Percentiles rank a stretch among this genome's conserved stretches.
These are phyloP conservation scores for Hapalemur alaotrensis DNA, from an alignment of 2,797 vertebrate genomes.

Conservation along the genomic window DNA sequence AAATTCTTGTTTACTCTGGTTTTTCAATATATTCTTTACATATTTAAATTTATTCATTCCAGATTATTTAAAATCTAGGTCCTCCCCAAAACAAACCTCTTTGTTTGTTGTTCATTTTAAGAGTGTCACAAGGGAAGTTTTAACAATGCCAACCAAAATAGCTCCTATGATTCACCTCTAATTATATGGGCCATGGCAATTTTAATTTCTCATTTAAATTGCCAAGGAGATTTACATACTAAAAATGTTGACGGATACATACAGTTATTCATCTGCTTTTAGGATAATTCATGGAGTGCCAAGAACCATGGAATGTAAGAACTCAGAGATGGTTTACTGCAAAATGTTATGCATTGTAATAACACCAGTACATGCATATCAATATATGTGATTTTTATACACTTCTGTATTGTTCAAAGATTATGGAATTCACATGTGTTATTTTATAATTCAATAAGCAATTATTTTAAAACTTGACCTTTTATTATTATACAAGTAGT, in stretches of 20 bases:
- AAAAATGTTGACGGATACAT: conserved; percentile 50
- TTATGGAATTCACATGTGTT: not conserved
- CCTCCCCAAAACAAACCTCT: conserved; percentile 32
- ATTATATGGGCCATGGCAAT: not conserved
- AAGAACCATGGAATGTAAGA: not conserved
- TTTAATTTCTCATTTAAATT: conserved; percentile 61
- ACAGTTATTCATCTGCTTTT: conserved; percentile 37
- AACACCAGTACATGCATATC: not conserved
- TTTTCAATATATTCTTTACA: conserved; percentile 69
- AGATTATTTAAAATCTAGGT: conserved; percentile 61
- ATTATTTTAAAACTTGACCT: not conserved
- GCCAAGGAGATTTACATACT: not conserved
- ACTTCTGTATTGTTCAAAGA: not conserved
- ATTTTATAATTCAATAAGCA: conserved; percentile 15
- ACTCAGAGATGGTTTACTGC: not conserved
- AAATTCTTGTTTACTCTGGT: conserved; percentile 54
- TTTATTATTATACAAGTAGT: not conserved
- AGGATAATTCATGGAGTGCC: conserved; percentile 59
- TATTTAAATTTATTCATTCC: conserved; percentile 54
- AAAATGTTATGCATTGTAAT: not conserved
- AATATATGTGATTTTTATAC: not conserved
- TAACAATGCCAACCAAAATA: not conserved
- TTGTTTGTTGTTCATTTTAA: conserved; percentile 56
- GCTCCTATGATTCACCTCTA: conserved; percentile 43
- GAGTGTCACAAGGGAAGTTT: conserved; percentile 22